Conservation (phyloP, 2,797 vertebrate genomes). For the Enoplosus armatus region DNA sequence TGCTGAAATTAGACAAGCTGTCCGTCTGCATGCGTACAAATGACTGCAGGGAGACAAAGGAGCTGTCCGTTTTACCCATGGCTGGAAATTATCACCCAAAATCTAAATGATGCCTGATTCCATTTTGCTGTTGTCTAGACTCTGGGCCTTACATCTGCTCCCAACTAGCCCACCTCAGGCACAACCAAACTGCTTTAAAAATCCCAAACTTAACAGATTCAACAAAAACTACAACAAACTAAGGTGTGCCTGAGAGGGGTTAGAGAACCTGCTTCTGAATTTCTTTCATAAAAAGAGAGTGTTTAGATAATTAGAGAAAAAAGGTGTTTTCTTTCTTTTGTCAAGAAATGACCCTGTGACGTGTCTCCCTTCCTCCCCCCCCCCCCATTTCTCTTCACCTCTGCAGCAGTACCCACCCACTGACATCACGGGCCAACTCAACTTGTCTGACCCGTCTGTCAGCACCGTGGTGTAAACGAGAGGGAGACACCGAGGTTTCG, state of each 20-base stretch:
- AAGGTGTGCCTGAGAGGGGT: conserved; percentile 69
- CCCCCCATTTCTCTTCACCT: conserved; percentile 69
- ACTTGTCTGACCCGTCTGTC: conserved; percentile 99
- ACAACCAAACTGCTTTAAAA: conserved; percentile 33
- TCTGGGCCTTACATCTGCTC: conserved; percentile 64
- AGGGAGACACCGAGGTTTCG: conserved; percentile 52
- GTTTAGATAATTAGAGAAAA: conserved; percentile 17
- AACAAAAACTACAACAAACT: conserved; percentile 9
- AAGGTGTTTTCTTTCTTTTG: conserved; percentile 20
- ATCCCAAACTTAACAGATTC: conserved; percentile 14
- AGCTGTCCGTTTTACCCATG: conserved; percentile 33
- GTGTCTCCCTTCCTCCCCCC: conserved; percentile 44
- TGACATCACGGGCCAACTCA: conserved; percentile 99
- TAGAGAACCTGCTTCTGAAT: conserved; percentile 64
- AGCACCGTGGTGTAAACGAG: conserved; percentile 97
- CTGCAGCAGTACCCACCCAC: conserved; percentile 99
- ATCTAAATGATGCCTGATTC: conserved; percentile 47
- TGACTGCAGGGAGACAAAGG: conserved; percentile 49
- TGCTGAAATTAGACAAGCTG: conserved; percentile 61
- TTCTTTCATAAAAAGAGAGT: conserved; percentile 43
- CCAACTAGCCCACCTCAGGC: conserved; percentile 76
- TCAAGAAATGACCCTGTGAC: conserved; percentile 52
- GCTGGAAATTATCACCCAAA: conserved; percentile 34
- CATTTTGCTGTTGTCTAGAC: conserved; percentile 68
- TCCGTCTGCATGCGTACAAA: conserved; percentile 50